Percentiles rank a stretch among this genome's conserved stretches.
phyloP scores from a whole-genome alignment of 1,140 invertebrate species.

The Pseudoatta argentina region DNA sequence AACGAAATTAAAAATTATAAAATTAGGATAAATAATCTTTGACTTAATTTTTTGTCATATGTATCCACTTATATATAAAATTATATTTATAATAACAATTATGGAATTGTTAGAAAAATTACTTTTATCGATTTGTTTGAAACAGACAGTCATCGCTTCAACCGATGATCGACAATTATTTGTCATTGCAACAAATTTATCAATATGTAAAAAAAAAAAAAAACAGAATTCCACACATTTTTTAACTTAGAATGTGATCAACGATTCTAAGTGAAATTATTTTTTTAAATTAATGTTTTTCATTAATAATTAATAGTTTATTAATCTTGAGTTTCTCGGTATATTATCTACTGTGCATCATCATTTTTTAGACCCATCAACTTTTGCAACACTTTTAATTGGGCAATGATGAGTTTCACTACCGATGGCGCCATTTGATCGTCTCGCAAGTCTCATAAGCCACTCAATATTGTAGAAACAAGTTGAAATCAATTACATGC shows the following conservation, averaged over 20 bases:
- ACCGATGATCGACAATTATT: not conserved
- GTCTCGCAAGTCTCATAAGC: not conserved
- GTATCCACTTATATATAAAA: not conserved
- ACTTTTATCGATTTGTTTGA: not conserved
- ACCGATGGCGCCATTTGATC: constrained; percentile 16
- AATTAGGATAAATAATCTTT: not conserved
- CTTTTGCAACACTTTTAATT: not conserved
- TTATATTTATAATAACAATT: not conserved
- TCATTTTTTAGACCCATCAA: constrained; percentile 32
- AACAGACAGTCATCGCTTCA: not conserved
- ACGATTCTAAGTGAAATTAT: not conserved
- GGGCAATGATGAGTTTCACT: constrained; percentile 8
- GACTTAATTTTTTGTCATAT: not conserved
- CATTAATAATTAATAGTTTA: not conserved
- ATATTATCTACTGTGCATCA: constrained; percentile 28
- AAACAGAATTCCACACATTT: not conserved
- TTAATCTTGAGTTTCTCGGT: not conserved
- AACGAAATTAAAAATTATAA: not conserved
- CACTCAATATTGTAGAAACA: not conserved
- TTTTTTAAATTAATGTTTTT: not conserved
- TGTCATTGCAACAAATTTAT: not conserved
- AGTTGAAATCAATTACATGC: constrained; percentile 10
- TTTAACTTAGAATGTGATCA: not conserved
- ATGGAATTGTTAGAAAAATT: not conserved
- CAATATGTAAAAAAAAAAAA: not conserved